Evolutionary conservation across 1,140 invertebrate species (phyloP).

Genomic region (Amyelois transitella): DNA sequence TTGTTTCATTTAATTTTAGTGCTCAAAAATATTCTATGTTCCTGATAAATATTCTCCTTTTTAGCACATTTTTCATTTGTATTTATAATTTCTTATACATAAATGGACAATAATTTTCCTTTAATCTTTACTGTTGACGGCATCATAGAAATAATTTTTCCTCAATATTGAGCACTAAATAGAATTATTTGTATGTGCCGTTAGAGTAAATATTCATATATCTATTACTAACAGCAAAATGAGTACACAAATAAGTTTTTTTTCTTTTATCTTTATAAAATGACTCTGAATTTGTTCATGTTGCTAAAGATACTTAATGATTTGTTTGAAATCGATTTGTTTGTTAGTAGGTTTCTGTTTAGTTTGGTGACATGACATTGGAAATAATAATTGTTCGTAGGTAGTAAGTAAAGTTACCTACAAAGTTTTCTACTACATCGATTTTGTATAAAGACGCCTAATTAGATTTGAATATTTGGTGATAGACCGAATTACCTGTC

Average conservation of each 20-base stretch:
- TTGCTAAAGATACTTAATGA: background rate
- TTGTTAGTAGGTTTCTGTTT: background rate
- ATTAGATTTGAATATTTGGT: conserved; percentile 8
- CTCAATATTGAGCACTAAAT: background rate
- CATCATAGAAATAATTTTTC: background rate
- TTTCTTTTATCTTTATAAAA: background rate
- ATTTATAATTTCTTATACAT: conserved; percentile 8
- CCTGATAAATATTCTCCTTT: conserved; percentile 30
- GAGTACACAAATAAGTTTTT: background rate
- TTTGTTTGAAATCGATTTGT: background rate
- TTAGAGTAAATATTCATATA: background rate
- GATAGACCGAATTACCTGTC: background rate
- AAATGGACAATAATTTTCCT: conserved; percentile 47
- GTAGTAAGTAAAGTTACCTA: conserved; percentile 1
- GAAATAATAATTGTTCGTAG: background rate
- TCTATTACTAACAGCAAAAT: background rate
- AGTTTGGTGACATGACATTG: background rate
- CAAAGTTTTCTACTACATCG: conserved; percentile 23
- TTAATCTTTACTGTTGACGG: background rate
- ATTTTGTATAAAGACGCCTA: conserved; percentile 26
- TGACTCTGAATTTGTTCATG: background rate
- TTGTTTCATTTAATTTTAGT: conserved; percentile 25
- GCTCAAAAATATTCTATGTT: conserved; percentile 20
- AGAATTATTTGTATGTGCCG: background rate
- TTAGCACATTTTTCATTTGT: conserved; percentile 6